Percentiles rank a stretch among this genome's conserved stretches.
phyloP scores from a whole-genome alignment of 2,888 invertebrate genomes.

The Orthosia incerta region DNA sequence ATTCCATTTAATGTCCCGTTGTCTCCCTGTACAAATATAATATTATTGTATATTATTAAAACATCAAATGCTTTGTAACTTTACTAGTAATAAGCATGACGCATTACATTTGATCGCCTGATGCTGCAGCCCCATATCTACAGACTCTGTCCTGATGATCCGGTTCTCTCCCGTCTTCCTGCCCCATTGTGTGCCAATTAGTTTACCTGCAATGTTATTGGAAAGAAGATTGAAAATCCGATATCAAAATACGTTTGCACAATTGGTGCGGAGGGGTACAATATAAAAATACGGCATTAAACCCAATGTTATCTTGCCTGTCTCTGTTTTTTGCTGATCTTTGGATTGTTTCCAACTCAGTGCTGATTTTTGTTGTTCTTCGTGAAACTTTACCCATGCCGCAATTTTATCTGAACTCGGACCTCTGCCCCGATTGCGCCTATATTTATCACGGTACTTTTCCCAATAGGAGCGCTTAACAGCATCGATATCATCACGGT shows the following conservation, averaged over 20 bases:
- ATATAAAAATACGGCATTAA: neutral
- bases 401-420: neutral
- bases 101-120: too few relatives aligned
- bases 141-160: too few relatives aligned
- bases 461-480: neutral
- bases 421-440: neutral
- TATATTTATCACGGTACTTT: neutral
- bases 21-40: too few relatives aligned
- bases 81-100: neutral
- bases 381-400: constrained; percentile 16
- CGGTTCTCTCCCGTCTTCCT: too few relatives aligned
- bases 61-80: neutral
- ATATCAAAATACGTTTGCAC: neutral
- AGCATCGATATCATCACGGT: neutral
- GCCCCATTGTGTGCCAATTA: too few relatives aligned
- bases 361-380: constrained; percentile 1
- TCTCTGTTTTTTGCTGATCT: neutral
- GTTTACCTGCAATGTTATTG: too few relatives aligned
- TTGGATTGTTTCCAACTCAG: neutral
- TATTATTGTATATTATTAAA: too few relatives aligned
- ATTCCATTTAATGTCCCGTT: too few relatives aligned
- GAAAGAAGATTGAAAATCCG: too few relatives aligned
- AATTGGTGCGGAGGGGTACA: neutral
- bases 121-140: too few relatives aligned
- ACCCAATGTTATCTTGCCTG: neutral